A percentile compares a stretch with the other conserved stretches of the same genome.
These are phyloP conservation scores for Ornithoptera priamus DNA, from an alignment of 2,888 invertebrate genomes.

Conservation along the genomic window DNA sequence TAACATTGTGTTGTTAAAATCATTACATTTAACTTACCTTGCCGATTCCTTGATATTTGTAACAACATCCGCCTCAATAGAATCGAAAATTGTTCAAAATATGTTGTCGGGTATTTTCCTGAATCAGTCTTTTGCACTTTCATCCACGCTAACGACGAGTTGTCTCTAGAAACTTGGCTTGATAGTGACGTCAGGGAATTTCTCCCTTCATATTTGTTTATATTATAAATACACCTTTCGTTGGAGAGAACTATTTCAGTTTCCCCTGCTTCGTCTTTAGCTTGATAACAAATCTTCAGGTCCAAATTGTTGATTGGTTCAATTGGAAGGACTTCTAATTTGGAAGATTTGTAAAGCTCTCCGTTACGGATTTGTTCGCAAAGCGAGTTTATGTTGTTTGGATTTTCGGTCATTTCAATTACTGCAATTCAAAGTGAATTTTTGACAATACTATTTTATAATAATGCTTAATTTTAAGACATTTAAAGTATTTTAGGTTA, in stretches of 20 bases:
- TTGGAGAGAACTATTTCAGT: constrained; percentile 65
- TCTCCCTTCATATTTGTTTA: constrained; percentile 56
- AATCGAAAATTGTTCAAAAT: constrained; percentile 80
- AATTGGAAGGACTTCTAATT: constrained; percentile 43
- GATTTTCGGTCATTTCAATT: constrained; percentile 82
- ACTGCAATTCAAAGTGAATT: constrained; percentile 63
- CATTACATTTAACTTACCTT: constrained; percentile 55
- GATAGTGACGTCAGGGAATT: constrained; percentile 60
- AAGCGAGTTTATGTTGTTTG: constrained; percentile 69
- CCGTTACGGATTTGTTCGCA: constrained; percentile 82
- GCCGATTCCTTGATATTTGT: constrained; percentile 80
- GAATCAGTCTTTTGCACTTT: constrained; percentile 74
- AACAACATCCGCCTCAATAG: constrained; percentile 80
- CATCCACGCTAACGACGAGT: constrained; percentile 72
- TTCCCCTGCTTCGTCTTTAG: constrained; percentile 56
- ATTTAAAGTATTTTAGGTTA: no score
- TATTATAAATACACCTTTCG: constrained; percentile 68
- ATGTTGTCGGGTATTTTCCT: constrained; percentile 73
- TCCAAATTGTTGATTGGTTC: constrained; percentile 56
- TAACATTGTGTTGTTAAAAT: not conserved
- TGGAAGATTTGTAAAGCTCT: constrained; percentile 67
- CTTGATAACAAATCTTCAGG: constrained; percentile 66
- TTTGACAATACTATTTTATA: not conserved
- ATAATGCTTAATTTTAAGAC: no score
- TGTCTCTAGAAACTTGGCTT: constrained; percentile 60